These are phyloP conservation scores for human DNA, from an alignment of 2,113 vertebrate species.

Conservation along the genomic window DNA sequence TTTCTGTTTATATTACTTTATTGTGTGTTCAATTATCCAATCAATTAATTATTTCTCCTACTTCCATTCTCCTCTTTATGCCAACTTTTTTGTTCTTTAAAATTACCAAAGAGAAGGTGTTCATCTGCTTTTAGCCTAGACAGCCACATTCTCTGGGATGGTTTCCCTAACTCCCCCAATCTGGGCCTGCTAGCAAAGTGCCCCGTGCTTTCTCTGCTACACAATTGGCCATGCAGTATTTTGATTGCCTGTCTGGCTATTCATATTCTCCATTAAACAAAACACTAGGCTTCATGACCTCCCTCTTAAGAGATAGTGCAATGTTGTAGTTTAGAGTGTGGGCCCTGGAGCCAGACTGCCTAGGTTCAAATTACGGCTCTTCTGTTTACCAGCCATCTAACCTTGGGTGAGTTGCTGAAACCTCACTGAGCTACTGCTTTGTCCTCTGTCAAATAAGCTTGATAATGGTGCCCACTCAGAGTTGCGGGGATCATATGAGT, in stretches of 20 bases:
- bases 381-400: neutral
- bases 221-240: neutral
- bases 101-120: neutral
- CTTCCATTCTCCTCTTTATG: neutral
- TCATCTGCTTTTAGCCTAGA: neutral
- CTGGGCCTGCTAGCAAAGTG: neutral
- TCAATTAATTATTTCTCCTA: neutral
- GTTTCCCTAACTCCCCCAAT: neutral
- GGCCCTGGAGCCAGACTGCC: neutral
- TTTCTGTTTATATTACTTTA: neutral
- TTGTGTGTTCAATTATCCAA: neutral
- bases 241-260: neutral
- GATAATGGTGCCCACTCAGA: neutral
- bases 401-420: neutral
- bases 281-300: neutral
- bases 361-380: neutral
- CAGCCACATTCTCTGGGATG: neutral
- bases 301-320: neutral
- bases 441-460: neutral
- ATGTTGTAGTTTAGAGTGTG: neutral
- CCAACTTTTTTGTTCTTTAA: neutral
- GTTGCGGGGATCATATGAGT: neutral
- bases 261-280: neutral
- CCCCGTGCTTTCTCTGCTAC: neutral
- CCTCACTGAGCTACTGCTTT: neutral